phyloP scores from a whole-genome alignment of 2,888 invertebrate genomes.

The Alloplasta piceator region DNA sequence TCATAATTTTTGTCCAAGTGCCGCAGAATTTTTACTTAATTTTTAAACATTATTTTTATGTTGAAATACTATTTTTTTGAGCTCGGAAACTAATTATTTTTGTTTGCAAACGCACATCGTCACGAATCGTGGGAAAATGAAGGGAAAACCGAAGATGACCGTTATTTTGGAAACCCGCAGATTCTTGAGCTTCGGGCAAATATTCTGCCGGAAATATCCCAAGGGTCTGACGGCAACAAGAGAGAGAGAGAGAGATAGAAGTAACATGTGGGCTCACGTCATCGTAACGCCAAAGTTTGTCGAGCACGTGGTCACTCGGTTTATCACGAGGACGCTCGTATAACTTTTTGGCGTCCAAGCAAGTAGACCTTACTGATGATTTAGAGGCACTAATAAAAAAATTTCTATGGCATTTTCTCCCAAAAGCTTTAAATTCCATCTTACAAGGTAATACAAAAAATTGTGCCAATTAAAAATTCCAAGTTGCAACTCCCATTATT shows the following conservation, averaged over 20 bases:
- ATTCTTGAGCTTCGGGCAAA: neutral
- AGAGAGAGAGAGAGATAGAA: conserved; percentile 2
- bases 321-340: conserved; percentile 40
- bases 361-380: too few relatives aligned
- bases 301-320: conserved; percentile 46
- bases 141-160: conserved; percentile 1
- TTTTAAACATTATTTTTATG: neutral
- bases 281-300: conserved; percentile 43
- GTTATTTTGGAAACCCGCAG: conserved; percentile 18
- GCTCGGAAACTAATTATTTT: too few relatives aligned
- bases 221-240: neutral
- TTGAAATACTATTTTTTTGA: too few relatives aligned
- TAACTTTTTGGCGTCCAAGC: too few relatives aligned
- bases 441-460: too few relatives aligned
- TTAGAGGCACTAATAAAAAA: too few relatives aligned
- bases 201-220: conserved; percentile 16
- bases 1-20: too few relatives aligned
- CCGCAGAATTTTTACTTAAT: neutral
- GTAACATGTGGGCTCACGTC: conserved; percentile 18
- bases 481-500: too few relatives aligned
- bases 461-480: too few relatives aligned
- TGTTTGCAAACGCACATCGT: neutral
- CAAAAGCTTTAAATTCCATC: too few relatives aligned
- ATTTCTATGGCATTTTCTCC: too few relatives aligned
- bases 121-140: conserved; percentile 10